Conservation (phyloP, 2,797 vertebrate genomes). For the Rhinoraja longicauda region DNA sequence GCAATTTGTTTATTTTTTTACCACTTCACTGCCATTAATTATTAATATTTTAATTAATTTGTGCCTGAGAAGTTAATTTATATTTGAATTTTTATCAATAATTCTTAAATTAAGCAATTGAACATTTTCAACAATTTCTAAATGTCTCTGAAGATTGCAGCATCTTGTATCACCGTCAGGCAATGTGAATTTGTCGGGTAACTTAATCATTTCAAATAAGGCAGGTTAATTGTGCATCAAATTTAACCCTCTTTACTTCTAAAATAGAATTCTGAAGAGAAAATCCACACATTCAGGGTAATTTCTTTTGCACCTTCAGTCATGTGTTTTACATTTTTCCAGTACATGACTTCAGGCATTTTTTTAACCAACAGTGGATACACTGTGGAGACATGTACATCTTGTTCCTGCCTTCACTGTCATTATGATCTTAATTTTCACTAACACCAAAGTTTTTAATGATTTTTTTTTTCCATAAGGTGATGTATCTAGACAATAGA, state of each 20-base stretch:
- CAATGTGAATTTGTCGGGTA: no score
- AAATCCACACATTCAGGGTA: not conserved
- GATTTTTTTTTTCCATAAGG: not conserved
- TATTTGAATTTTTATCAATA: no score
- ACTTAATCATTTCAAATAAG: no score
- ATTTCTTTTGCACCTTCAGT: slow-evolving; percentile 1
- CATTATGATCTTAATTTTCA: not conserved
- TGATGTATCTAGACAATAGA: no score
- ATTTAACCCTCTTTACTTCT: not conserved
- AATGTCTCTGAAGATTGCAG: no score
- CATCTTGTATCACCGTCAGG: no score
- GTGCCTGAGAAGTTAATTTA: no score
- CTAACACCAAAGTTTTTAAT: not conserved
- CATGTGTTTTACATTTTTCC: not conserved
- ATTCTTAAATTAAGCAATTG: no score
- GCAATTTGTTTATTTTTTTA: no score
- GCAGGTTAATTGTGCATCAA: not conserved
- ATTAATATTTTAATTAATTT: no score
- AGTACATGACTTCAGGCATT: not conserved
- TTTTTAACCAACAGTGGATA: not conserved
- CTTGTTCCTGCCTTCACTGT: not conserved
- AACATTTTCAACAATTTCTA: no score
- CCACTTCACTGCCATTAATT: no score
- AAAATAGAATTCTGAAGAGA: not conserved
- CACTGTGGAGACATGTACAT: not conserved